Conservation (phyloP, 2,113 vertebrate species). For the Orycteropus afer region DNA sequence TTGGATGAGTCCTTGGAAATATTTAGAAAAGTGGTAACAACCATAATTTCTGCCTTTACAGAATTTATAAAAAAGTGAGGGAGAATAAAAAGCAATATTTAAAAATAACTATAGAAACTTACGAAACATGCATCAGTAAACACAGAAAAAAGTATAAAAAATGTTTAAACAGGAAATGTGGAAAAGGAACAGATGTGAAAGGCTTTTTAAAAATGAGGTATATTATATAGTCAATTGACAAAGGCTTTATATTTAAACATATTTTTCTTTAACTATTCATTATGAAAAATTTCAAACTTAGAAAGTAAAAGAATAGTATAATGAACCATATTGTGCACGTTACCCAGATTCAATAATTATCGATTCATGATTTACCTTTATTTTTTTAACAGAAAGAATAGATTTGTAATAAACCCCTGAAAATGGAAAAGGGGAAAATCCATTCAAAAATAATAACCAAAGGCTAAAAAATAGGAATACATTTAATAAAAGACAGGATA, state of each 20-base stretch:
- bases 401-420: no score
- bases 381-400: no score
- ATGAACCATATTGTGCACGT: not conserved
- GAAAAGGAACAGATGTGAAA: not conserved
- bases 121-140: constrained; percentile 36
- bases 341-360: not conserved
- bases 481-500: no score
- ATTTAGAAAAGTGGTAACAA: constrained; percentile 51
- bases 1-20: not conserved
- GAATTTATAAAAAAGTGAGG: constrained; percentile 40
- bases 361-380: not conserved
- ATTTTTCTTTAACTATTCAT: constrained; percentile 47
- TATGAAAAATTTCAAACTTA: constrained; percentile 25
- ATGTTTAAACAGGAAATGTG: not conserved
- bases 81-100: constrained; percentile 28
- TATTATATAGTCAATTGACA: constrained; percentile 12
- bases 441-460: no score
- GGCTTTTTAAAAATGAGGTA: not conserved
- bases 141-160: constrained; percentile 33
- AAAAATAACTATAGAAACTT: constrained; percentile 41
- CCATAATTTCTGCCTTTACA: not conserved
- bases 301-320: not conserved
- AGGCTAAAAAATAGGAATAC: no score
- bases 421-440: no score
- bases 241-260: constrained; percentile 30